A percentile compares a stretch with the other conserved stretches of the same genome.
These are phyloP conservation scores for Pangasius sanitwongsei DNA, from an alignment of 2,797 vertebrate genomes.

Conservation along the genomic window DNA sequence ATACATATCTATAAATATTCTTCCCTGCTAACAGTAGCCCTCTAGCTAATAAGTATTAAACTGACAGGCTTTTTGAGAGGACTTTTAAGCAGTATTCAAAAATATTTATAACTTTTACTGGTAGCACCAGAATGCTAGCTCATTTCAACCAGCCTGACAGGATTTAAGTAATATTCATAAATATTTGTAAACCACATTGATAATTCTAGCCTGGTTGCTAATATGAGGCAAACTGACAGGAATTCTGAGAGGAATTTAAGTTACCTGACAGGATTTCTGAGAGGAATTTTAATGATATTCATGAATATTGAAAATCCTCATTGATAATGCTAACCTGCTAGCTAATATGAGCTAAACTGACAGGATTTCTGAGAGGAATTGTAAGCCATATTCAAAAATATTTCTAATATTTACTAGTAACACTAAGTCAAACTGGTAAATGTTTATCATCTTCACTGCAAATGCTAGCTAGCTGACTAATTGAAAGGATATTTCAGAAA, in stretches of 20 bases:
- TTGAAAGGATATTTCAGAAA: not conserved
- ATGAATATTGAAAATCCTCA: not conserved
- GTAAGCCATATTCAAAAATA: not conserved
- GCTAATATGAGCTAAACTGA: not conserved
- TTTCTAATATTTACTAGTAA: not conserved
- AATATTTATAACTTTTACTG: not conserved
- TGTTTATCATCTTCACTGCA: not conserved
- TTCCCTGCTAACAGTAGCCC: no score
- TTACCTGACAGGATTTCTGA: no score
- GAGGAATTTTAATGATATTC: not conserved
- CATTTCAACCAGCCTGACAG: no score
- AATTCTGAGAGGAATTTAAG: not conserved
- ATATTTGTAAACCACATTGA: not conserved
- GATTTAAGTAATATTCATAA: not conserved
- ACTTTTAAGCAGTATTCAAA: no score
- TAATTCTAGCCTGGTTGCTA: not conserved
- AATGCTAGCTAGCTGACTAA: not conserved
- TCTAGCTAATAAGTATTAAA: no score
- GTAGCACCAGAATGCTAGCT: not conserved
- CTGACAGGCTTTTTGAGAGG: no score
- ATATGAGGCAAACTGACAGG: not conserved
- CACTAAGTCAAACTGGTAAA: not conserved
- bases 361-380: slow-evolving; percentile 2
- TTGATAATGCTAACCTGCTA: not conserved
- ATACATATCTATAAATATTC: no score